Conservation (phyloP, 2,797 vertebrate genomes). For the Spea hammondii region DNA sequence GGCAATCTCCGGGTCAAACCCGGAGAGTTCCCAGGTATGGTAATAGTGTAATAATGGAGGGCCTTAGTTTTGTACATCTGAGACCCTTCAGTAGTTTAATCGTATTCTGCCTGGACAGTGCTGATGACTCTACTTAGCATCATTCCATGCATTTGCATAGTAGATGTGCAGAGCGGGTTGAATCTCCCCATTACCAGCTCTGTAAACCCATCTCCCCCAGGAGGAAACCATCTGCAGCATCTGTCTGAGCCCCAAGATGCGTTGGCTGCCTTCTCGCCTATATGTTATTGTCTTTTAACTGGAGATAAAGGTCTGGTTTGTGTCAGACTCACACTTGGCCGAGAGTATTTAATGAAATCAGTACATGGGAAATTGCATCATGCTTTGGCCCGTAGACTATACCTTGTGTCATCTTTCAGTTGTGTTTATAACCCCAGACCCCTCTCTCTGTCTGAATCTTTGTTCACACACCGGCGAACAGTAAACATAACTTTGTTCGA, state of each 20-base stretch:
- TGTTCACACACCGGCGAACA: neutral
- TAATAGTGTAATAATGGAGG: no score
- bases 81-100: no score
- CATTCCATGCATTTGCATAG: no score
- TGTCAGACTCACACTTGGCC: slow-evolving; percentile 38
- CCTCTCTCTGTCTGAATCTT: neutral
- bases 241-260: slow-evolving; percentile 9
- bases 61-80: no score
- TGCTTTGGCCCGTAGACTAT: slow-evolving; percentile 13
- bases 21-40: no score
- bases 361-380: slow-evolving; percentile 50
- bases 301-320: slow-evolving; percentile 30
- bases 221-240: slow-evolving; percentile 6
- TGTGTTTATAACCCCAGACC: slow-evolving; percentile 25
- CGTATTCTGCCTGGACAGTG: no score
- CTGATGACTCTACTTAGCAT: no score
- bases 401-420: slow-evolving; percentile 23
- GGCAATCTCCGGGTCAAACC: no score
- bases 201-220: neutral
- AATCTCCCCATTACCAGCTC: neutral
- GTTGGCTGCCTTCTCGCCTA: slow-evolving; percentile 10
- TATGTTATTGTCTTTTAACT: slow-evolving; percentile 2
- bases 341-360: slow-evolving; percentile 32
- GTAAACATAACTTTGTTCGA: neutral
- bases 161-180: no score